Evolutionary conservation across 2,797 vertebrate genomes (phyloP).

Genomic region (Sebastolobus alascanus): DNA sequence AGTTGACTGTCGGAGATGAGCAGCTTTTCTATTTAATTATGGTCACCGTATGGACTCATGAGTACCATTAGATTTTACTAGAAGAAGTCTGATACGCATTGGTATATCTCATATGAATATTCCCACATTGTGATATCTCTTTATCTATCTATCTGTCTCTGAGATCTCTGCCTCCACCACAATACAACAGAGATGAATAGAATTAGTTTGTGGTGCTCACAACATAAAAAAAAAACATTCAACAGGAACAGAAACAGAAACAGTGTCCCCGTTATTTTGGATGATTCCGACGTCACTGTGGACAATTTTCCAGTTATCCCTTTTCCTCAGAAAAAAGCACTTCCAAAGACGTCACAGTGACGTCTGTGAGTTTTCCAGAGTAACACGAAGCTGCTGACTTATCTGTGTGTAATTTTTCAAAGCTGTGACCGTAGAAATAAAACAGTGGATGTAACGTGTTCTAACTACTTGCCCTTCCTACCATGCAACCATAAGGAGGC

Average conservation of each 20-base stretch:
- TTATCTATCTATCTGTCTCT: too few relatives aligned
- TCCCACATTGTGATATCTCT: too few relatives aligned
- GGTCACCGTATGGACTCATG: not conserved
- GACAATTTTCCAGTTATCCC: not conserved
- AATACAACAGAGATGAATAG: too few relatives aligned
- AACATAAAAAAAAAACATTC: too few relatives aligned
- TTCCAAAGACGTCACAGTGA: not conserved
- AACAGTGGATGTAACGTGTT: not conserved
- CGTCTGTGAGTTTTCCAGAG: constrained; percentile 6
- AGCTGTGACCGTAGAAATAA: not conserved
- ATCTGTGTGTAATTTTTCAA: not conserved
- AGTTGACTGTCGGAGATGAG: constrained; percentile 7
- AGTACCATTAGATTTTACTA: not conserved
- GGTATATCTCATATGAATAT: not conserved
- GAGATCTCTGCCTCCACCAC: too few relatives aligned
- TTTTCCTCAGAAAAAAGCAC: not conserved
- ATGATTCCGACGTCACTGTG: not conserved
- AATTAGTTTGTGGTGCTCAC: too few relatives aligned
- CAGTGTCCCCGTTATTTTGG: not conserved
- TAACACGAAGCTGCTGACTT: not conserved
- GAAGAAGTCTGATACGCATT: not conserved
- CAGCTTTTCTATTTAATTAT: not conserved
- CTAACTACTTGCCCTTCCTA: not conserved
- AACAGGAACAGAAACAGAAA: not conserved
- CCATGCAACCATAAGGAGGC: not conserved